Percentiles rank a stretch among this genome's conserved stretches.
phyloP scores from a whole-genome alignment of 1,140 invertebrate genomes.

The Apis mellifera region DNA sequence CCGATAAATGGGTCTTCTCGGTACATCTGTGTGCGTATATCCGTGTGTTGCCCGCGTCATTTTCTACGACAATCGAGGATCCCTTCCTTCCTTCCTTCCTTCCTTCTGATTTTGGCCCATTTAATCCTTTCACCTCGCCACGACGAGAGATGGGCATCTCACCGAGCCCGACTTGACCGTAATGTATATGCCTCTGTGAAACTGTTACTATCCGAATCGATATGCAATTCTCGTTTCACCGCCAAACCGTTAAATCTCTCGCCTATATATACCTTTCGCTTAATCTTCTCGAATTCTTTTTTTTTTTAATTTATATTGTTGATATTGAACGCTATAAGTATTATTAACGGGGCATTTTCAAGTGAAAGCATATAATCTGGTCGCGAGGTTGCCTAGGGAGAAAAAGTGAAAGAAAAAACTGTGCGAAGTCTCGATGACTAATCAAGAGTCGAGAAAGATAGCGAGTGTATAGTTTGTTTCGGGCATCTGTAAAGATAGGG shows the following conservation, averaged over 20 bases:
- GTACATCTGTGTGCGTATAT: neutral
- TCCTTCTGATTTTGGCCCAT: neutral
- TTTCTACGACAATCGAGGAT: conserved; percentile 7
- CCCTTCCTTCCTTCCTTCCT: too few relatives aligned
- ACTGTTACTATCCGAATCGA: conserved; percentile 24
- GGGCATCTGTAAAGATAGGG: neutral
- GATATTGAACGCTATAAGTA: neutral
- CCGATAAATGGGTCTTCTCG: neutral
- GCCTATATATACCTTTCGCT: neutral
- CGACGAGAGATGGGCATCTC: conserved; percentile 19
- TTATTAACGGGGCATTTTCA: neutral
- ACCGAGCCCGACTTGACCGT: neutral
- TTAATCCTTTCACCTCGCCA: conserved; percentile 56
- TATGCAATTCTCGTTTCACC: neutral
- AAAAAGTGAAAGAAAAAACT: neutral
- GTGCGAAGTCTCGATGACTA: neutral
- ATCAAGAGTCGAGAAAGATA: neutral
- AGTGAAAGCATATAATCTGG: neutral
- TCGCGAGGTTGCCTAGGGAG: neutral
- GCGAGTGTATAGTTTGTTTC: conserved; percentile 9
- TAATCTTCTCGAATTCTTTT: neutral
- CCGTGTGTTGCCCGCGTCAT: conserved; percentile 20
- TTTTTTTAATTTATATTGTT: neutral
- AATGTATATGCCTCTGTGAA: conserved; percentile 6
- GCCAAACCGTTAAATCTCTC: neutral